Conservation (phyloP, 2,113 vertebrate genomes). For the Manacus vitellinus region DNA sequence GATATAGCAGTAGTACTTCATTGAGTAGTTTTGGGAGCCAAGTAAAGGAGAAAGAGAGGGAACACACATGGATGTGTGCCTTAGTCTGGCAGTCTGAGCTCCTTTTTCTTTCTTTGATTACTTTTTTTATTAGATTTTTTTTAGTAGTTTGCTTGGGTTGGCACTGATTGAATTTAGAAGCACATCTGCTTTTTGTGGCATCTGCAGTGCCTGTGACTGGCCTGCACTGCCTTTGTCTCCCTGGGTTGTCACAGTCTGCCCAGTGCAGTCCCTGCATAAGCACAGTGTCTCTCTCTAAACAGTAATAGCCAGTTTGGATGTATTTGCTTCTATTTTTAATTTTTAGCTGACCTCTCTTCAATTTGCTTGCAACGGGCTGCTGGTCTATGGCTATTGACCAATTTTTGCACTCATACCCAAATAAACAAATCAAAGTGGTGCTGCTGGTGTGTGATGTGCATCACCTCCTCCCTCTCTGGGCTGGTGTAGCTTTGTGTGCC, state of each 20-base stretch:
- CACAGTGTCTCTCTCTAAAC: neutral
- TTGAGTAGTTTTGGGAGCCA: neutral
- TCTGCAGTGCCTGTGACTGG: conserved; percentile 5
- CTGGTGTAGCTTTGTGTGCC: neutral
- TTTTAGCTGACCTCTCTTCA: neutral
- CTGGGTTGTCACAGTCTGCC: neutral
- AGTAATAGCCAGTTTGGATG: neutral
- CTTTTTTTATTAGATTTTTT: neutral
- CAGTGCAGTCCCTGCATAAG: neutral
- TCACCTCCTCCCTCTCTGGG: neutral
- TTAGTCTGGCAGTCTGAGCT: neutral
- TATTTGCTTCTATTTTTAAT: neutral
- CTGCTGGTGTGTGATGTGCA: neutral
- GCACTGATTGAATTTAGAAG: neutral
- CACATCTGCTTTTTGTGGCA: neutral
- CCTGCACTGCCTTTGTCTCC: neutral
- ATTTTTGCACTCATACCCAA: neutral
- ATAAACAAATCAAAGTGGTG: neutral
- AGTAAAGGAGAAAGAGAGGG: neutral
- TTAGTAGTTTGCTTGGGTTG: neutral
- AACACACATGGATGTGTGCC: neutral
- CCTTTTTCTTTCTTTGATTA: neutral
- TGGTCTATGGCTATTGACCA: neutral
- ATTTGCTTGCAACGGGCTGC: neutral
- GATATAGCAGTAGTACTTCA: neutral